phyloP scores from a whole-genome alignment of 2,113 vertebrate species.

The Ranitomeya variabilis region DNA sequence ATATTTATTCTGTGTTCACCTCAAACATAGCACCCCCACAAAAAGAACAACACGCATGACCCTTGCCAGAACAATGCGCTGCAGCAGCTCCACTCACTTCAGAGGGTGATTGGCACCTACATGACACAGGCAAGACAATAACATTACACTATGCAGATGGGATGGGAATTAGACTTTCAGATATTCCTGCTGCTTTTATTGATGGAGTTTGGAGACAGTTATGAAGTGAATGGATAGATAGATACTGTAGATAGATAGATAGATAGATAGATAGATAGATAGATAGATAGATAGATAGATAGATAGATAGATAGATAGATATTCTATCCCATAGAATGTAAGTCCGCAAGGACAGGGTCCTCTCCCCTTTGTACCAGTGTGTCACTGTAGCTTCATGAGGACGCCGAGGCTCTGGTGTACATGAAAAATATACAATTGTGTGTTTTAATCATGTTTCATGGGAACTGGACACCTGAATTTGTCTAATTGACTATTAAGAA shows the following conservation, averaged over 20 bases:
- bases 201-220: too few species aligned
- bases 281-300: conserved; percentile 12
- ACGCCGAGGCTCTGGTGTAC: too few species aligned
- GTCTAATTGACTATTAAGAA: too few species aligned
- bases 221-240: background rate
- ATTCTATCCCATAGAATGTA: too few species aligned
- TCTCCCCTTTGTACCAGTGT: too few species aligned
- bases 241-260: conserved; percentile 16
- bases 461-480: too few species aligned
- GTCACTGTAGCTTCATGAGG: too few species aligned
- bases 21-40: conserved; percentile 35
- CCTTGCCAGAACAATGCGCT: background rate
- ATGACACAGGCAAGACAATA: background rate
- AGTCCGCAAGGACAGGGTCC: too few species aligned
- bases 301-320: background rate
- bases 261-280: conserved; percentile 24
- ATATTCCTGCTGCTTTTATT: background rate
- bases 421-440: too few species aligned
- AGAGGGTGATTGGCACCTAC: conserved; percentile 13
- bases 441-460: too few species aligned
- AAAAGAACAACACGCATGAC: conserved; percentile 37
- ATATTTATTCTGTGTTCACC: conserved; percentile 50
- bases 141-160: background rate
- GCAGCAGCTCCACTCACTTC: background rate
- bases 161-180: background rate